Conservation (phyloP, 2,797 vertebrate genomes). For the Pempheris klunzingeri region DNA sequence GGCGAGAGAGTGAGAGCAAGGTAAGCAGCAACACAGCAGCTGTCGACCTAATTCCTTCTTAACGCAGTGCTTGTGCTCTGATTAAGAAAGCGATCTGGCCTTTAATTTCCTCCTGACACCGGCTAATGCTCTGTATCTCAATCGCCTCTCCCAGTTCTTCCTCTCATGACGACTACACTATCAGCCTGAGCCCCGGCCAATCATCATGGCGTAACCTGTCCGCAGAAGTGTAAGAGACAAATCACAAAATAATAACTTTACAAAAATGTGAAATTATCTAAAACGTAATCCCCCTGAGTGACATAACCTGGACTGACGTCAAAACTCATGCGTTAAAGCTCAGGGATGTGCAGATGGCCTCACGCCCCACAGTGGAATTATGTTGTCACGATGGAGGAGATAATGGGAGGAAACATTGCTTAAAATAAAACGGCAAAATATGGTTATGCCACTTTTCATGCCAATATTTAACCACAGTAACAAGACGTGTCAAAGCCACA, state of each 20-base stretch:
- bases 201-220: constrained; percentile 5
- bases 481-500: not conserved
- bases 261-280: not conserved
- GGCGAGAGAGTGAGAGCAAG: constrained; percentile 65
- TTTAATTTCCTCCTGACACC: constrained; percentile 97
- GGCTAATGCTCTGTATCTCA: constrained; percentile 95
- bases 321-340: not conserved
- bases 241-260: not conserved
- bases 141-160: constrained; percentile 79
- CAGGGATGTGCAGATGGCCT: not conserved
- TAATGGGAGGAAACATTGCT: not conserved
- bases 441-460: not conserved
- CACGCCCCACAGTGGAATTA: not conserved
- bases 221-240: constrained; percentile 3
- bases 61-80: constrained; percentile 97
- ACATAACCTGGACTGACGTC: constrained; percentile 1
- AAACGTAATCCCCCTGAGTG: not conserved
- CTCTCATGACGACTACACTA: constrained; percentile 36
- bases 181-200: constrained; percentile 39
- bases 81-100: constrained; percentile 98
- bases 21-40: constrained; percentile 89
- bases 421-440: not conserved
- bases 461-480: not conserved
- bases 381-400: not conserved
- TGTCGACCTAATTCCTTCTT: constrained; percentile 97